A percentile compares a stretch with the other conserved stretches of the same genome.
These are phyloP conservation scores for Tinamus major DNA, from an alignment of 2,797 vertebrate genomes.

Conservation along the genomic window DNA sequence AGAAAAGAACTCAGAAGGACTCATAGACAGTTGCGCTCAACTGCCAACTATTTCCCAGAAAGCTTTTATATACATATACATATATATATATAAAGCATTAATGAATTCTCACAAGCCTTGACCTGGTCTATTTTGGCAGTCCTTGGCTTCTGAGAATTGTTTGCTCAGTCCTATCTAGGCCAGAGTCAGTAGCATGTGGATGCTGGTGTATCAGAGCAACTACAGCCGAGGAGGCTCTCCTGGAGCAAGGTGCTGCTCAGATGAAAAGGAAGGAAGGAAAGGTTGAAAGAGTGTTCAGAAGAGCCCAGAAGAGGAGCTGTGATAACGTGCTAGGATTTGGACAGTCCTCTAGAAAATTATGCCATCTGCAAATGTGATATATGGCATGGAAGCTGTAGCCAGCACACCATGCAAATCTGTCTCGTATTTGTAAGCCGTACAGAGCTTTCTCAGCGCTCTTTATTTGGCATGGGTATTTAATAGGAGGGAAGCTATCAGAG, in stretches of 20 bases:
- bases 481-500: neutral
- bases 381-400: neutral
- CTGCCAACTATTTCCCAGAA: neutral
- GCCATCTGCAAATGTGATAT: neutral
- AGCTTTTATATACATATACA: neutral
- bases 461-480: neutral
- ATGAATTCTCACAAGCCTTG: neutral
- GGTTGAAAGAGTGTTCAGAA: neutral
- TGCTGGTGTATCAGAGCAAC: neutral
- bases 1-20: neutral
- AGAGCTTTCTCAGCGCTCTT: neutral
- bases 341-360: neutral
- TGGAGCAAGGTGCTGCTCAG: neutral
- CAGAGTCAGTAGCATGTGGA: neutral
- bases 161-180: neutral
- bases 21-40: neutral
- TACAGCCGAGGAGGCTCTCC: neutral
- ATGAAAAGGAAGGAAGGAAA: neutral
- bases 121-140: constrained; percentile 6
- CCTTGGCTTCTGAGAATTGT: neutral
- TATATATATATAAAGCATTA: neutral
- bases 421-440: neutral
- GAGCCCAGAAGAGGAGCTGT: neutral
- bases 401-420: neutral
- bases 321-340: neutral